These are phyloP conservation scores for Girardinus metallicus DNA, from an alignment of 2,797 vertebrate genomes.

Conservation along the genomic window DNA sequence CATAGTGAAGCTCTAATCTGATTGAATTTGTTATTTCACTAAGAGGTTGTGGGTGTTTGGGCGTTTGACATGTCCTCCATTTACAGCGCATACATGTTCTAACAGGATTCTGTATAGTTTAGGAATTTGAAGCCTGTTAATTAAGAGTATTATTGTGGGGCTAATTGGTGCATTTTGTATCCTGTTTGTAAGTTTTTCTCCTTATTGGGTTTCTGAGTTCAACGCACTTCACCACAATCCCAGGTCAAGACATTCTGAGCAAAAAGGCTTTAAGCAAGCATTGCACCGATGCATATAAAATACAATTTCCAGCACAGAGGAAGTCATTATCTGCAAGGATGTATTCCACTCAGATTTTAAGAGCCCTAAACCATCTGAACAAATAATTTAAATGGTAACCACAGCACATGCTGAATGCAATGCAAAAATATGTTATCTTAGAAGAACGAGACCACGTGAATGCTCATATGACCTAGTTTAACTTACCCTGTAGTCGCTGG, in stretches of 20 bases:
- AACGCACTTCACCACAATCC: constrained; percentile 4
- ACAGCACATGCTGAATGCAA: not conserved
- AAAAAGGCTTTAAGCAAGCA: constrained; percentile 1
- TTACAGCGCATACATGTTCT: not conserved
- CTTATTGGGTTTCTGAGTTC: not conserved
- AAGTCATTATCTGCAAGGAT: constrained; percentile 34
- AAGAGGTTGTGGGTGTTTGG: not conserved
- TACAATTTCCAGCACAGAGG: constrained; percentile 26
- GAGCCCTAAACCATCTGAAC: constrained; percentile 27
- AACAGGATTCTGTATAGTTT: no score
- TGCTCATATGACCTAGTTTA: constrained; percentile 1
- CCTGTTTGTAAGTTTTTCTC: not conserved
- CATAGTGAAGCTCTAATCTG: not conserved
- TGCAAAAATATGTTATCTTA: not conserved
- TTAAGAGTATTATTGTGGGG: not conserved
- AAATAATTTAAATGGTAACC: constrained; percentile 29
- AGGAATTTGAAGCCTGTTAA: not conserved
- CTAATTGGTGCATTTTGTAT: not conserved
- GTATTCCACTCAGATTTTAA: constrained; percentile 28
- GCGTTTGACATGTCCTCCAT: not conserved
- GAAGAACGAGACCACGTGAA: constrained; percentile 1
- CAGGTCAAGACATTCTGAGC: constrained; percentile 16
- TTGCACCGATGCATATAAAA: constrained; percentile 20
- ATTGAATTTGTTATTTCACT: not conserved
- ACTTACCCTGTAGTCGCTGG: constrained; percentile 97